Evolutionary conservation across 2,113 vertebrate species (phyloP).

Genomic region (Antechinus stuartii): DNA sequence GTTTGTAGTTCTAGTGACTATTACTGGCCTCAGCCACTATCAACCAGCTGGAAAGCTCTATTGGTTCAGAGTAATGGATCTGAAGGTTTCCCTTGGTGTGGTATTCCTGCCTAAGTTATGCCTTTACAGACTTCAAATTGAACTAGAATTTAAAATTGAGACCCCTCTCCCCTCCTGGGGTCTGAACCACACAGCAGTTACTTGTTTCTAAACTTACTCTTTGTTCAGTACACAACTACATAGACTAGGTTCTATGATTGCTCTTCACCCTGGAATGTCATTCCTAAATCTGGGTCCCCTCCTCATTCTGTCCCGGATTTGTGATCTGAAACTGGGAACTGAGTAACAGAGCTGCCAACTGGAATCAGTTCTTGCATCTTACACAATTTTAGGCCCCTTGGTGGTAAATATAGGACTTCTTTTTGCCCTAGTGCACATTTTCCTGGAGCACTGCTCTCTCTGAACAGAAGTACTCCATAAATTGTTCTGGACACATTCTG

Average conservation of each 20-base stretch:
- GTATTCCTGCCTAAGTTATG: not conserved
- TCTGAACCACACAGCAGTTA: not conserved
- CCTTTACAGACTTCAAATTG: not conserved
- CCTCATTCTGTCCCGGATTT: not conserved
- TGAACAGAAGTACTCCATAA: not conserved
- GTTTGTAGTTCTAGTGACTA: not conserved
- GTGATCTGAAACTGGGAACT: not conserved
- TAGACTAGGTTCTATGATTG: not conserved
- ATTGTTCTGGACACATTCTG: not conserved
- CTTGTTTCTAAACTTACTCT: not conserved
- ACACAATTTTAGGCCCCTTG: not conserved
- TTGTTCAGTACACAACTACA: not conserved
- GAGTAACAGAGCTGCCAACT: not conserved
- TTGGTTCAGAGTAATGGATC: not conserved
- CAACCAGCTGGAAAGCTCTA: not conserved
- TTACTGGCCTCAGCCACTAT: not conserved
- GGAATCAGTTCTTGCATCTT: not conserved
- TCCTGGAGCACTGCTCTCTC: not conserved
- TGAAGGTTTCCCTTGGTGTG: not conserved
- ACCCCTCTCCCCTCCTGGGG: not conserved
- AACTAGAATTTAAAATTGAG: not conserved
- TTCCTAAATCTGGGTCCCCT: not conserved
- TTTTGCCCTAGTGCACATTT: not conserved
- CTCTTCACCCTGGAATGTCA: not conserved
- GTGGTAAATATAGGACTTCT: not conserved